Base-by-base conservation (phyloP, 2,888 invertebrate genomes). In the Polyommatus icarus region DNA sequence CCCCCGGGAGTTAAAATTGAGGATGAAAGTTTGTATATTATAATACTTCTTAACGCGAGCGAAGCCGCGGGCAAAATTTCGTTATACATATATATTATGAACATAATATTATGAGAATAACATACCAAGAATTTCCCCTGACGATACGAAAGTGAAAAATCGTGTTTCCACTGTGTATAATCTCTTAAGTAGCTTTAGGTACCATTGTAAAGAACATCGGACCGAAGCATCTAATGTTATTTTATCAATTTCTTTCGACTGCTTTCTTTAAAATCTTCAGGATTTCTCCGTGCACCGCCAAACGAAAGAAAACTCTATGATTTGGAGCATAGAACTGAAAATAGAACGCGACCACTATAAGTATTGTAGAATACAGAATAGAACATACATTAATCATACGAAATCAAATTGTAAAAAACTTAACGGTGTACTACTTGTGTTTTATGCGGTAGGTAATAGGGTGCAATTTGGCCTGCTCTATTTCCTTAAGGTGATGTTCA, bases 331-430 rank as follows among this genome's bases (percentile, higher is more conserved):
- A 85, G 79, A 82, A 85, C 82, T 80, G 54, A 79, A 82, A 83
- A 83, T 85, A 73, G 79, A 80, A 81, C 78, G 61, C 61, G 20
- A 61, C 12, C 8, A 20, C 10, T 10, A 61, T 67, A 29, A 75
- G 77, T 71, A 80, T 82, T 79, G 84, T 85, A 84, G 85, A 85
- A 85, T 83, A 82, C 78, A 86, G 86, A 86, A 87, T 86, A 87
- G 85, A 88, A 88, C 86, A 87, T 87, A 88, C 93, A 93, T 93
- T 91, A 93, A 93, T 93, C 93, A 93, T 93, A 89, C 86, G 86
- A 88, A 90, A 89, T 87, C 87, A 89, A 93, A 93, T 91, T 91
- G 92, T 92, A 92, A 89, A 86, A 90, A 87, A 88, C 87, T 85
- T 61, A 61, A 67, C 67, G 61, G 50, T 36, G 83, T 79, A 78